phyloP scores from a whole-genome alignment of 1,140 invertebrate species.

The Drosophila grimshawi region DNA sequence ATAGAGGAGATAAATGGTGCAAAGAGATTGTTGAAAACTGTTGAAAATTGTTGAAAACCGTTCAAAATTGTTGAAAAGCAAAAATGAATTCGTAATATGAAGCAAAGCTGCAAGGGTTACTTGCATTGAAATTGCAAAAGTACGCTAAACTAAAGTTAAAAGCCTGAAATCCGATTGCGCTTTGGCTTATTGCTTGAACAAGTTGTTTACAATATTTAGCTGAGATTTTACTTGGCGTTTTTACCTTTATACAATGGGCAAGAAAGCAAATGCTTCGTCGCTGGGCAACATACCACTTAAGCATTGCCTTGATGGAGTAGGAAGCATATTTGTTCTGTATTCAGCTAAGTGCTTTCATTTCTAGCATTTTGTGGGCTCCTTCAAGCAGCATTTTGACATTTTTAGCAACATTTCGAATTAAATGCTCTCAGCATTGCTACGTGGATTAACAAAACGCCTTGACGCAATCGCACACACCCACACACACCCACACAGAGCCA shows the following conservation, averaged over 20 bases:
- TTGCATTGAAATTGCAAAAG: not conserved
- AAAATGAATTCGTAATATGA: not conserved
- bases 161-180: not conserved
- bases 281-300: not conserved
- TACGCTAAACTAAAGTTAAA: not conserved
- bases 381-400: slow-evolving; percentile 45
- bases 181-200: slow-evolving; percentile 1
- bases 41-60: too few species aligned
- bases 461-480: not conserved
- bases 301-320: slow-evolving; percentile 12
- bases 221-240: not conserved
- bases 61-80: not conserved
- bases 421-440: slow-evolving; percentile 16
- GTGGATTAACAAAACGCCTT: not conserved
- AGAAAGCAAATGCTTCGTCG: slow-evolving; percentile 5
- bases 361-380: slow-evolving; percentile 28
- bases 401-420: slow-evolving; percentile 39
- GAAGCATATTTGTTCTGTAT: slow-evolving; percentile 3
- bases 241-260: not conserved
- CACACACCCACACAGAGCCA: not conserved
- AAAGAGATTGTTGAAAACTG: too few species aligned
- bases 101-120: not conserved
- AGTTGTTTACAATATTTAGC: not conserved
- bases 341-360: slow-evolving; percentile 43
- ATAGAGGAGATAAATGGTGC: too few species aligned